A percentile compares a stretch with the other conserved stretches of the same genome.
Evolutionary conservation across 2,888 invertebrate species (phyloP).

Genomic region (Leptogaster cylindrica): DNA sequence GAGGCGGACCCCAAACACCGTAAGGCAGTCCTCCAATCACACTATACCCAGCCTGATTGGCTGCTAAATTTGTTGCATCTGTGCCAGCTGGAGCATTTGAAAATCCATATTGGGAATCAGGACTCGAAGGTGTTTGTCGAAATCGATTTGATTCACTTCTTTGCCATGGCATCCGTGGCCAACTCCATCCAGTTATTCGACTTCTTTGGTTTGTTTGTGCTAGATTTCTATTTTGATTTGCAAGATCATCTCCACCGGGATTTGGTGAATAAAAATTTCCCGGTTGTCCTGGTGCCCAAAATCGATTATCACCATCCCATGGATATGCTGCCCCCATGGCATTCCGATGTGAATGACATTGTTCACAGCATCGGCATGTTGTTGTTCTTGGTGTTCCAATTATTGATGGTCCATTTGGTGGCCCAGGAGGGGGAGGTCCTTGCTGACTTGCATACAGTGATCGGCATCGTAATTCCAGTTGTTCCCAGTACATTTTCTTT

Average conservation of each 20-base stretch:
- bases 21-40: constrained; percentile 67
- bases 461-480: constrained; percentile 82
- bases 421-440: constrained; percentile 53
- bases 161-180: constrained; percentile 77
- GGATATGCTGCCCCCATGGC: constrained; percentile 66
- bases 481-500: constrained; percentile 95
- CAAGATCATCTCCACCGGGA: constrained; percentile 68
- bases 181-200: constrained; percentile 67
- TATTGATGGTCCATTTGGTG: constrained; percentile 59
- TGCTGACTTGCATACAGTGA: constrained; percentile 70
- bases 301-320: constrained; percentile 65
- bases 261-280: constrained; percentile 87
- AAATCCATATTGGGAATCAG: constrained; percentile 84
- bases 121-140: constrained; percentile 73
- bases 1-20: constrained; percentile 85
- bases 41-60: constrained; percentile 64
- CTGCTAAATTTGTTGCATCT: constrained; percentile 51
- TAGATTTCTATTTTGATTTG: constrained; percentile 51
- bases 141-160: constrained; percentile 64
- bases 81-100: constrained; percentile 60
- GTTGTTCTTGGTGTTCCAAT: constrained; percentile 58
- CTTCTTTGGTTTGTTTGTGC: constrained; percentile 54
- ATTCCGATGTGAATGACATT: constrained; percentile 67
- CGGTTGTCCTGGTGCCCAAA: constrained; percentile 69
- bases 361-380: constrained; percentile 74